phyloP scores from a whole-genome alignment of 2,888 invertebrate species.

The Steinernema carpocapsae region DNA sequence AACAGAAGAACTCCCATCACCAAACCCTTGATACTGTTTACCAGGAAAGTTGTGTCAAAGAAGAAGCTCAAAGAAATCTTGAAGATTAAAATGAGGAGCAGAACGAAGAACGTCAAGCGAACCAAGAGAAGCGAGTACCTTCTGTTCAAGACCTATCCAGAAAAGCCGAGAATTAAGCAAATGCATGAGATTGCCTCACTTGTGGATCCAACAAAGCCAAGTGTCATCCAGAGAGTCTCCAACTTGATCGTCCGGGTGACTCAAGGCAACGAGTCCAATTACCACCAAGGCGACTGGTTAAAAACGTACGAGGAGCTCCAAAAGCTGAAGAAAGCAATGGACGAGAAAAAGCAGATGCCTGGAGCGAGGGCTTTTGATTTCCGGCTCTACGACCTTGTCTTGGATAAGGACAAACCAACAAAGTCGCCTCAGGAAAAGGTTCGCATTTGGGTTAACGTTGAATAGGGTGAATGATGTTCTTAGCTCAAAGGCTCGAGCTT shows the following conservation, averaged over 20 bases:
- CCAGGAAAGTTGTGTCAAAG: slow-evolving; percentile 10
- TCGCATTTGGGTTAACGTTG: too few species aligned
- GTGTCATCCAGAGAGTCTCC: neutral
- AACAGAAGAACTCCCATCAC: too few species aligned
- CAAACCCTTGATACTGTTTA: too few species aligned
- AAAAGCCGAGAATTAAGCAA: neutral
- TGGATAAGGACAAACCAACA: slow-evolving; percentile 42
- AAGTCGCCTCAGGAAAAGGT: slow-evolving; percentile 32
- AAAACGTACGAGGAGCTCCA: slow-evolving; percentile 52
- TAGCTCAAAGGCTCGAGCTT: too few species aligned
- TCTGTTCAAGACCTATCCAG: neutral
- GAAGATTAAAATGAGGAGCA: neutral
- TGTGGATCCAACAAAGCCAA: neutral
- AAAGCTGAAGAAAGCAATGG: slow-evolving; percentile 51
- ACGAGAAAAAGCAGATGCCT: slow-evolving; percentile 41
- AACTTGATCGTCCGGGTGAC: slow-evolving; percentile 6
- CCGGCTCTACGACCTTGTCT: slow-evolving; percentile 54
- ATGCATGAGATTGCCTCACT: neutral
- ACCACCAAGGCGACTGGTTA: slow-evolving; percentile 44
- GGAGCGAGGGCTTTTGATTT: slow-evolving; percentile 56
- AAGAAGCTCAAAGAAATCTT: neutral
- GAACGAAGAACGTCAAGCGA: neutral
- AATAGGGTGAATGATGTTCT: too few species aligned
- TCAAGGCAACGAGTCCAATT: neutral
- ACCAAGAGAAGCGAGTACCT: slow-evolving; percentile 12